These are phyloP conservation scores for Daboia siamensis DNA, from an alignment of 2,113 vertebrate species.

Conservation along the genomic window DNA sequence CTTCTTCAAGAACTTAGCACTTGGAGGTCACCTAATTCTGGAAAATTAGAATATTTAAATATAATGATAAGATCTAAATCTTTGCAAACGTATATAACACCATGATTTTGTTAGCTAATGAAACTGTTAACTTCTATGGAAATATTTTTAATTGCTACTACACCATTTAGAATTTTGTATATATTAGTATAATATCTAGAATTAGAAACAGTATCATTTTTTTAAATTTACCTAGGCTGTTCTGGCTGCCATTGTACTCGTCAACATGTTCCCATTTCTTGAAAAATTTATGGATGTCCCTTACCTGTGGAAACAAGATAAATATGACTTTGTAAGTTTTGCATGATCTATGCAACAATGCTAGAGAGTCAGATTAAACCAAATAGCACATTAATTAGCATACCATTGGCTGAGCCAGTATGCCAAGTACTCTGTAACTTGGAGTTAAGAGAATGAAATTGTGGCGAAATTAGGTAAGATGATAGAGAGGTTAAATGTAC, in stretches of 20 bases:
- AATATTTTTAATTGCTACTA: background rate
- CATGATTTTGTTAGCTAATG: background rate
- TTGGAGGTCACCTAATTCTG: background rate
- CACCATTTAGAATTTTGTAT: background rate
- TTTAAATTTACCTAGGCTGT: slow-evolving; percentile 50
- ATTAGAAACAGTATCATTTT: background rate
- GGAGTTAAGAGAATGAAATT: background rate
- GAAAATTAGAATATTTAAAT: background rate
- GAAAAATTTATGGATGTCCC: slow-evolving; percentile 54
- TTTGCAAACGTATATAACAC: background rate
- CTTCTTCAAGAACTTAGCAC: background rate
- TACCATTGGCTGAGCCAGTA: background rate
- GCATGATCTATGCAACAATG: background rate
- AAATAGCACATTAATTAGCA: background rate
- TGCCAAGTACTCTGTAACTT: background rate
- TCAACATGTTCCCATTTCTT: slow-evolving; percentile 63
- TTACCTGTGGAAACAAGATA: slow-evolving; percentile 57
- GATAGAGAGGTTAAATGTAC: background rate
- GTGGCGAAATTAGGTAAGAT: background rate
- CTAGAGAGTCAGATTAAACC: background rate
- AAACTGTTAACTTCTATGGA: background rate
- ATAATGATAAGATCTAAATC: slow-evolving; percentile 12
- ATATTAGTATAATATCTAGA: background rate
- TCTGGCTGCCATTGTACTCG: slow-evolving; percentile 60
- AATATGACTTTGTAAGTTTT: slow-evolving; percentile 63